Evolutionary conservation across 1,140 invertebrate genomes (phyloP).

Genomic region (Drosophila eugracilis): DNA sequence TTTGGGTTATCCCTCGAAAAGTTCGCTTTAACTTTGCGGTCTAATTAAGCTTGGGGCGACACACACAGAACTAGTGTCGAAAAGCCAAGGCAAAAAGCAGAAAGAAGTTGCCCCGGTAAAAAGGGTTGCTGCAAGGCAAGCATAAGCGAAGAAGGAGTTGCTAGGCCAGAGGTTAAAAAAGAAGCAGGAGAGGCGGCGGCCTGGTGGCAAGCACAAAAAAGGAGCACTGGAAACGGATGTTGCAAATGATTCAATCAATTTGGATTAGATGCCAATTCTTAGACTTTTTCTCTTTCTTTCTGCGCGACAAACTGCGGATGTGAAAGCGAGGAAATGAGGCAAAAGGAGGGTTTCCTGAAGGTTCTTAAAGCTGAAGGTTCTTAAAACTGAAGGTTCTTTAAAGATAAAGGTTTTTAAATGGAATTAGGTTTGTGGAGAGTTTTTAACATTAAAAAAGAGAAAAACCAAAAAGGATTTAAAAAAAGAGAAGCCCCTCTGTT

Average conservation of each 20-base stretch:
- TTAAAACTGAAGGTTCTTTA: too few species aligned
- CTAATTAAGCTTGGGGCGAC: conserved; percentile 34
- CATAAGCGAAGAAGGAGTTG: background rate
- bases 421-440: too few species aligned
- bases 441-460: too few species aligned
- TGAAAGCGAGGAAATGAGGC: conserved; percentile 1
- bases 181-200: background rate
- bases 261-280: conserved; percentile 18
- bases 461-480: too few species aligned
- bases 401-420: too few species aligned
- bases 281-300: too few species aligned
- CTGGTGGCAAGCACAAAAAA: background rate
- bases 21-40: conserved; percentile 20
- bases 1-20: conserved; percentile 16
- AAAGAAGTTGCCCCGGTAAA: conserved; percentile 2
- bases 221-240: conserved; percentile 42
- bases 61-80: conserved; percentile 31
- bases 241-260: conserved; percentile 51
- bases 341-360: background rate
- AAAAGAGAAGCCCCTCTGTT: too few species aligned
- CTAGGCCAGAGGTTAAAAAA: background rate
- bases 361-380: background rate
- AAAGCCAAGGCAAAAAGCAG: conserved; percentile 28
- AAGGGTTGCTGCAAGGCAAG: conserved; percentile 18
- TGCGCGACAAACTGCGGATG: conserved; percentile 7